Conservation (phyloP, 2,888 invertebrate species). For the Pyrgus malvae region DNA sequence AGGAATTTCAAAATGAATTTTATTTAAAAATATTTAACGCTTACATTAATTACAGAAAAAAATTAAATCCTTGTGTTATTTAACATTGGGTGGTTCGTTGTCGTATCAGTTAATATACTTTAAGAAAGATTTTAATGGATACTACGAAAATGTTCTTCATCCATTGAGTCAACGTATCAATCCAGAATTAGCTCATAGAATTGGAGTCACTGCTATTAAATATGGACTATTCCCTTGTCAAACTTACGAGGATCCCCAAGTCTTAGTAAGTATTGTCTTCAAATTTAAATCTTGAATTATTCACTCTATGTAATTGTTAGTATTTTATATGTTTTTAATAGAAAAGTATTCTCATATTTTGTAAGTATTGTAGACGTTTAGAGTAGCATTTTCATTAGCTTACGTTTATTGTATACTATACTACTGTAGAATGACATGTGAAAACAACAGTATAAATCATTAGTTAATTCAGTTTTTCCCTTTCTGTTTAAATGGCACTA, state of each 20-base stretch:
- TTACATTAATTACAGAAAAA: slow-evolving; percentile 80
- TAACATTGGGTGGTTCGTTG: slow-evolving; percentile 84
- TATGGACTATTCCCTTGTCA: slow-evolving; percentile 87
- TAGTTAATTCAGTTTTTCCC: too few relatives aligned
- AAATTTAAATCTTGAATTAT: not conserved
- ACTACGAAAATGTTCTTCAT: slow-evolving; percentile 88
- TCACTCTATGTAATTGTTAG: too few relatives aligned
- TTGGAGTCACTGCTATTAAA: slow-evolving; percentile 89
- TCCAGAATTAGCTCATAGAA: slow-evolving; percentile 91
- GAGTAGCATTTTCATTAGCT: too few relatives aligned
- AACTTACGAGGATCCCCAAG: slow-evolving; percentile 81
- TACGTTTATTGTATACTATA: too few relatives aligned
- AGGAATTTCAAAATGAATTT: too few relatives aligned
- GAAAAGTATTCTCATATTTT: not conserved
- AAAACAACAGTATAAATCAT: not conserved
- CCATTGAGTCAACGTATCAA: slow-evolving; percentile 86
- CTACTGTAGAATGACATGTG: too few relatives aligned
- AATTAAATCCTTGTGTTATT: slow-evolving; percentile 84
- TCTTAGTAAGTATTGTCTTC: slow-evolving; percentile 78
- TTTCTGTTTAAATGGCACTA: too few relatives aligned
- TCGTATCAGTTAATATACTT: slow-evolving; percentile 86
- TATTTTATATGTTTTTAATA: too few relatives aligned
- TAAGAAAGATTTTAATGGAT: slow-evolving; percentile 89
- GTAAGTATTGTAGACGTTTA: too few relatives aligned
- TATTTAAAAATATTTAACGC: too few relatives aligned